phyloP scores from a whole-genome alignment of 2,888 invertebrate genomes.

The Chironomus riparius region DNA sequence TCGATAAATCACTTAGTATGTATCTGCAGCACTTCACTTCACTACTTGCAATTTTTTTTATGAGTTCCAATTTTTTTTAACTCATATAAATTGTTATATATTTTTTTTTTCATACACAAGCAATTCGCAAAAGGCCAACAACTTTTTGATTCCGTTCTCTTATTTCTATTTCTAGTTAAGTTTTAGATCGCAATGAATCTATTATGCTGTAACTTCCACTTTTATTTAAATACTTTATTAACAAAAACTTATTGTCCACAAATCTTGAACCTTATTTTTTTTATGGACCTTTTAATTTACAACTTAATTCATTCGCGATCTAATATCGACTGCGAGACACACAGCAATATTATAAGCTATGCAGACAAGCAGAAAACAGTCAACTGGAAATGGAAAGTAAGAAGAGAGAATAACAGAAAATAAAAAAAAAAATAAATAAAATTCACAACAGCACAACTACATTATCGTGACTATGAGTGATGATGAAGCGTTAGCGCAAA shows the following conservation, averaged over 20 bases:
- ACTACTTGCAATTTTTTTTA: too few relatives aligned
- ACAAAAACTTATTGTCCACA: background rate
- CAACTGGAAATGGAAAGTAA: conserved; percentile 24
- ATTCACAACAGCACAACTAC: background rate
- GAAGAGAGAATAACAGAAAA: background rate
- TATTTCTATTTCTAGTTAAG: background rate
- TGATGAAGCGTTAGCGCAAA: background rate
- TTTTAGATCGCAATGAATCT: too few relatives aligned
- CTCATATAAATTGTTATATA: too few relatives aligned
- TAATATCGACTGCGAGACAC: background rate
- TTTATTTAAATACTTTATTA: background rate
- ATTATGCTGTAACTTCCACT: background rate
- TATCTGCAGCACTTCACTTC: too few relatives aligned
- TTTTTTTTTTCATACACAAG: background rate
- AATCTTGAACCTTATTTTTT: too few relatives aligned
- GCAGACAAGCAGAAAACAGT: conserved; percentile 4
- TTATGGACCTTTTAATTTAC: background rate
- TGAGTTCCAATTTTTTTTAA: too few relatives aligned
- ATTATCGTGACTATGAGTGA: background rate
- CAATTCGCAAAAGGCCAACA: conserved; percentile 8
- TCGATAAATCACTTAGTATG: background rate
- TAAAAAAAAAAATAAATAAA: background rate
- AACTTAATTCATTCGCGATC: conserved; percentile 11
- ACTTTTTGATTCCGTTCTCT: background rate
- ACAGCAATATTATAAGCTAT: background rate